These are phyloP conservation scores for Aramus guarauna DNA, from an alignment of 2,113 vertebrate genomes.

Conservation along the genomic window DNA sequence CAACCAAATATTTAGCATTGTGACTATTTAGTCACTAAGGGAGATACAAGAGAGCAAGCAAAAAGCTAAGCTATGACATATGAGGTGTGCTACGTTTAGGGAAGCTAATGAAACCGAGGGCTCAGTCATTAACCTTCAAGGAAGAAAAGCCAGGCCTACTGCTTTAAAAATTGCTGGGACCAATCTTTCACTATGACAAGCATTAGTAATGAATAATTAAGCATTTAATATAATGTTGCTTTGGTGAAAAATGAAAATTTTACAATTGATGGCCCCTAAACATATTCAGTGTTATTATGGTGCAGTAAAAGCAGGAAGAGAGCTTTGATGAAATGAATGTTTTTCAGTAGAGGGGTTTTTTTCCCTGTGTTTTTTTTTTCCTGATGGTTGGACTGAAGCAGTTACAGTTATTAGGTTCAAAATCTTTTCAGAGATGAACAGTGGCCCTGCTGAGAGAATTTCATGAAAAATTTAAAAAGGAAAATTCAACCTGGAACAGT, in stretches of 20 bases:
- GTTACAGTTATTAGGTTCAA: conserved; percentile 82
- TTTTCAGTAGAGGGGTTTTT: conserved; percentile 15
- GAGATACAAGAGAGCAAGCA: not conserved
- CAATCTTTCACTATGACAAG: conserved; percentile 90
- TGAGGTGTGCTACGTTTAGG: conserved; percentile 74
- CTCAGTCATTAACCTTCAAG: conserved; percentile 88
- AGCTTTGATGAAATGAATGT: conserved; percentile 78
- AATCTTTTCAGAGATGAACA: conserved; percentile 81
- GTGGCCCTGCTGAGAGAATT: conserved; percentile 84
- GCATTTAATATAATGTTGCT: conserved; percentile 90
- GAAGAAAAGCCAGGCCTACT: conserved; percentile 78
- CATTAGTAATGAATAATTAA: conserved; percentile 98
- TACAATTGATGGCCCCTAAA: conserved; percentile 85
- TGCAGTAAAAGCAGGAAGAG: conserved; percentile 70
- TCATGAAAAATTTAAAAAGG: conserved; percentile 92
- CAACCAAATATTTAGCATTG: not conserved
- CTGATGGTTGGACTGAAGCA: conserved; percentile 76
- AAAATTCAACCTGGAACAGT: conserved; percentile 83
- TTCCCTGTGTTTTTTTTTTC: not conserved
- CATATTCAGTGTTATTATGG: conserved; percentile 77
- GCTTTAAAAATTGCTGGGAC: conserved; percentile 83
- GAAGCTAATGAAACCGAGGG: conserved; percentile 80
- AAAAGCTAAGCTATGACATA: conserved; percentile 71
- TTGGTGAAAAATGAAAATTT: conserved; percentile 89
- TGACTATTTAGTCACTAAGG: not conserved